phyloP scores from a whole-genome alignment of 2,113 vertebrate species.

The Paratilapia polleni region DNA sequence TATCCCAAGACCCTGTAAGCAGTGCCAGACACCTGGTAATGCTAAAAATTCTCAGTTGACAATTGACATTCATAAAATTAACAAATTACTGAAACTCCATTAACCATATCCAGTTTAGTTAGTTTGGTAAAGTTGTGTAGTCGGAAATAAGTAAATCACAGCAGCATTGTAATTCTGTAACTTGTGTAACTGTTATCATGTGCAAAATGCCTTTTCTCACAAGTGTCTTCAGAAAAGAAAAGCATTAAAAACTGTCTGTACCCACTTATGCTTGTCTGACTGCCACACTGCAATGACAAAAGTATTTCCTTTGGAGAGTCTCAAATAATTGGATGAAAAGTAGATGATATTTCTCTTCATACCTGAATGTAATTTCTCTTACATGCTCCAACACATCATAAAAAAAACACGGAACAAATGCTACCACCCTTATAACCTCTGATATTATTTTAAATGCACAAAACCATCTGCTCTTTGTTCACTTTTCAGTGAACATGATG shows the following conservation, averaged over 20 bases:
- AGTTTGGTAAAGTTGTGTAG: slow-evolving; percentile 9
- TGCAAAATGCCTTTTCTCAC: slow-evolving; percentile 25
- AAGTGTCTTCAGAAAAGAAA: slow-evolving; percentile 6
- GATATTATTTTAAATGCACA: slow-evolving; percentile 26
- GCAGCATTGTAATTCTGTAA: not conserved
- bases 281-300: not conserved
- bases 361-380: slow-evolving; percentile 31
- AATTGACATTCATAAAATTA: not conserved
- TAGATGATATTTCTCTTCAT: slow-evolving; percentile 14
- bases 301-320: slow-evolving; percentile 15
- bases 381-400: slow-evolving; percentile 29
- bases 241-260: not conserved
- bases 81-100: not conserved
- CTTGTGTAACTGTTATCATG: slow-evolving; percentile 22
- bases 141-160: not conserved
- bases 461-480: slow-evolving; percentile 11
- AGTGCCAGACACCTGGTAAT: not conserved
- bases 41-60: not conserved
- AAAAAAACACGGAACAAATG: slow-evolving; percentile 22
- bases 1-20: not conserved
- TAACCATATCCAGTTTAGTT: slow-evolving; percentile 6
- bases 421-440: not conserved
- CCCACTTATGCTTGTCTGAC: not conserved
- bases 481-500: not conserved
- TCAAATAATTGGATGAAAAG: slow-evolving; percentile 39